Base-by-base conservation (phyloP, 2,888 invertebrate genomes). In the Chrysolina oricalcia region DNA sequence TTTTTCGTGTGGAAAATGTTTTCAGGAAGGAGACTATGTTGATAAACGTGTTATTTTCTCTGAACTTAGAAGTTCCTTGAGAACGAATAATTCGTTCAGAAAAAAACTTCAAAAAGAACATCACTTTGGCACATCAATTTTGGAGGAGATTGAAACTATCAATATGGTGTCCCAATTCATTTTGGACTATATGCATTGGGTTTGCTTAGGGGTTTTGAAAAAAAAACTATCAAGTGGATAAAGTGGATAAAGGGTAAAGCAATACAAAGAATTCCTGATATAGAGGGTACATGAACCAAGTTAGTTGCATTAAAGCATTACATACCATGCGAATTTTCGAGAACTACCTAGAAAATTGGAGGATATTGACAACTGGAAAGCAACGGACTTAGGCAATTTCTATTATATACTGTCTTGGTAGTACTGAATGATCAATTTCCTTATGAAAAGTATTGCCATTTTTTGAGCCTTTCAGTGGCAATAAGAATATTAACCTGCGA, bases 341-440 rank as follows among this genome's bases (percentile, higher is more conserved):
- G 56, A 19, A 19, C 56, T 21, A n/a, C 56, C 56, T 21, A 56
- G 56, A 19, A 56, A 56, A 56, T 56, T 56, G 56, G 56, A 56
- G 21, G 56, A 56, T 19, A 56, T 56, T 56, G 56, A 56, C 23
- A 56, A 56, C 21, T 56, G 56, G 56, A 56, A 56, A 56, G 56
- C 56, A 19, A 56, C 56, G 17, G 56, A 56, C 56, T 56, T 56
- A 15, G n/a, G 2, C 40, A 40, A 9, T 40, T 40, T 10, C 10
- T 40, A 9, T 40, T 40, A 40, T 40, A 40, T 10, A 40, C 40
- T 8, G 5, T 10, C 40, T 8, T 40, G 10, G 5, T 40, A 40
- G 40, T 56, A 19, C 56, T 56, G 56, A 56, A 56, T 17, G 56
- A 56, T 56, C 56, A 56, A 9, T 56, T 56, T 56, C 21, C 56